These are phyloP conservation scores for Eurosta solidaginis DNA, from an alignment of 1,140 invertebrate genomes.

Conservation along the genomic window DNA sequence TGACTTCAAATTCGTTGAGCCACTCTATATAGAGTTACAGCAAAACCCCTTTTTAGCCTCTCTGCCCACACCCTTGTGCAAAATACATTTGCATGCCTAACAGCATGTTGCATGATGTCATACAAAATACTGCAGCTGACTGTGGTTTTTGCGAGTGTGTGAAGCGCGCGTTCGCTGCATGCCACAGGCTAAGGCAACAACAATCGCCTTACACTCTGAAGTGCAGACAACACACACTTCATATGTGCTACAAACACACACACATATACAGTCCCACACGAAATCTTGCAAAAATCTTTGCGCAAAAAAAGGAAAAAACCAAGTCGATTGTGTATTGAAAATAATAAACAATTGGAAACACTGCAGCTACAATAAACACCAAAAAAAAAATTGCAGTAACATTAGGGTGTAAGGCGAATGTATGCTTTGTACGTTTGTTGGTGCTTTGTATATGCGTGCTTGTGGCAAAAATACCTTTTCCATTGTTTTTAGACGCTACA, in stretches of 20 bases:
- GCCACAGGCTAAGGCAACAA: neutral
- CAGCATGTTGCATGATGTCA: constrained; percentile 20
- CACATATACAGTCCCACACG: neutral
- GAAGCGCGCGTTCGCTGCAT: neutral
- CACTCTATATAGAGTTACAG: too few relatives aligned
- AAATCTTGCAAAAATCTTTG: neutral
- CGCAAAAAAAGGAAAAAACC: too few relatives aligned
- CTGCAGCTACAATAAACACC: neutral
- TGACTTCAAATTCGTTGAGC: too few relatives aligned
- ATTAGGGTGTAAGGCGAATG: too few relatives aligned
- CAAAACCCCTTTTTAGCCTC: too few relatives aligned
- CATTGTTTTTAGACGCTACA: neutral
- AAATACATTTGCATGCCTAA: neutral
- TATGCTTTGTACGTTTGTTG: too few relatives aligned
- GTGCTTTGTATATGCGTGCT: neutral
- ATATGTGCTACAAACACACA: neutral
- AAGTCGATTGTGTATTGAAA: constrained; percentile 1
- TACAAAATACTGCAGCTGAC: neutral
- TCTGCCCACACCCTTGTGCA: too few relatives aligned
- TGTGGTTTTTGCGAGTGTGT: too few relatives aligned
- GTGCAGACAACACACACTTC: too few relatives aligned
- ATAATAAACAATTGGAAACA: constrained; percentile 2
- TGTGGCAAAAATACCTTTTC: constrained; percentile 9
- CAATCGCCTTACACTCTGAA: neutral
- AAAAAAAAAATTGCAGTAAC: neutral